Base-by-base conservation (phyloP, 2,888 invertebrate species). In the Drosophila villosipedis region DNA sequence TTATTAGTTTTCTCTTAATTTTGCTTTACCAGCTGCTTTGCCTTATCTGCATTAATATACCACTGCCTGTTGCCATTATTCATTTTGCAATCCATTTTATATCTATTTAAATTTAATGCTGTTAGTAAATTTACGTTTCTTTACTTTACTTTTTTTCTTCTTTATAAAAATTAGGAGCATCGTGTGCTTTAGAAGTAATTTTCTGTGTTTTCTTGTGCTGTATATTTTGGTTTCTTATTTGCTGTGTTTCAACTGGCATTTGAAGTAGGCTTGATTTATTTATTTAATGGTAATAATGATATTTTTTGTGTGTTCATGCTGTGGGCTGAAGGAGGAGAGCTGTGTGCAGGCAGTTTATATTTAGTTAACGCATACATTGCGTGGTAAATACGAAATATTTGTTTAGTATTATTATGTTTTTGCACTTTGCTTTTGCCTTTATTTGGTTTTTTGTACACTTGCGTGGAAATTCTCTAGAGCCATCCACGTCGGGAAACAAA, bases 381-480 rank as follows among this genome's bases (percentile, higher is more conserved):
- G 52, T 65, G 68, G 53, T 68, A 68, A 52, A 58, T 63, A 69
- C 62, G 70, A 63, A 74, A 55, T 68, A 67, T 76, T 68, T 70
- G 50, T 76, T 68, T 73, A 69, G 52, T 74, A 65, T 67, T 69
- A 62, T 75, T 60, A 69, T 68, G 49, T 67, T 88, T 86, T 86
- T 87, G 83, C 90, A 84, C 78, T 88, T 85, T 82, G 55, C 60
- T 68, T 78, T 77, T 76, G 66, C 69, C 61, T 76, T 77, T 68
- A 52, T 73, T 78, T 76, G 68, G 72, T 81, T 88, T 82, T 90
- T 90, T 90, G 86, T 88, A 90, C 90, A 88, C 89, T 77, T 85
- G 80, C 86, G 73, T 82, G 68, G 64, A 76, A 85, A 77, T 80
- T 81, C 73, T 87, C 73, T 78, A 76, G 73, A 68, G 81, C 65